Evolutionary conservation across 2,113 vertebrate genomes (phyloP).

Genomic region (Desmodus rotundus): DNA sequence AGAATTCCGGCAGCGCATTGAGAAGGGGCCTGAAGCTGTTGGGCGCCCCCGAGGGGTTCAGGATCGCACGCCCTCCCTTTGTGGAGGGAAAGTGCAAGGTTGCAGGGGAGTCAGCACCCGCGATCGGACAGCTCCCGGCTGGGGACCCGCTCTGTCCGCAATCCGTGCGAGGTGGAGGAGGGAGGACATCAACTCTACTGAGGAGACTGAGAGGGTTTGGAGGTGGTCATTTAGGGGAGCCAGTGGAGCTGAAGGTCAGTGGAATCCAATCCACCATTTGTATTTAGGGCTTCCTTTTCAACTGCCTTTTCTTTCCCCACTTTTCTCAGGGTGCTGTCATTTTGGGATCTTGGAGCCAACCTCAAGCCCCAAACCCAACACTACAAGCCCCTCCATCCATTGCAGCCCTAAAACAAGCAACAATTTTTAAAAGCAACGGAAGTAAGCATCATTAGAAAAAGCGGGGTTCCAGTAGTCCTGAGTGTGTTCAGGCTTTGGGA

Average conservation of each 20-base stretch:
- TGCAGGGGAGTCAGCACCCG: not conserved
- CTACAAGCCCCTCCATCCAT: not conserved
- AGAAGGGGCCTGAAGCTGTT: not conserved
- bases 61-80: fast-evolving
- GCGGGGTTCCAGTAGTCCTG: not conserved
- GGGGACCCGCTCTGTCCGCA: fast-evolving
- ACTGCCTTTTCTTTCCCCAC: not conserved
- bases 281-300: not conserved
- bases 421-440: not conserved
- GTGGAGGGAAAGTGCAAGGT: not conserved
- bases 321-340: not conserved
- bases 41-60: fast-evolving
- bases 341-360: not conserved
- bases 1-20: not conserved
- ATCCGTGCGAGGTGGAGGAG: fast-evolving
- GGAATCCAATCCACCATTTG: not conserved
- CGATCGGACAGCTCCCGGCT: constrained; percentile 27
- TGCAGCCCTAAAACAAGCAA: not conserved
- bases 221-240: not conserved
- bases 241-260: not conserved
- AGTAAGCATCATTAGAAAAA: not conserved
- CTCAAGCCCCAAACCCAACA: not conserved
- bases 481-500: not conserved
- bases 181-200: fast-evolving
- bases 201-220: not conserved